These are phyloP conservation scores for Microctonus brassicae DNA, from an alignment of 2,888 invertebrate genomes.

Conservation along the genomic window DNA sequence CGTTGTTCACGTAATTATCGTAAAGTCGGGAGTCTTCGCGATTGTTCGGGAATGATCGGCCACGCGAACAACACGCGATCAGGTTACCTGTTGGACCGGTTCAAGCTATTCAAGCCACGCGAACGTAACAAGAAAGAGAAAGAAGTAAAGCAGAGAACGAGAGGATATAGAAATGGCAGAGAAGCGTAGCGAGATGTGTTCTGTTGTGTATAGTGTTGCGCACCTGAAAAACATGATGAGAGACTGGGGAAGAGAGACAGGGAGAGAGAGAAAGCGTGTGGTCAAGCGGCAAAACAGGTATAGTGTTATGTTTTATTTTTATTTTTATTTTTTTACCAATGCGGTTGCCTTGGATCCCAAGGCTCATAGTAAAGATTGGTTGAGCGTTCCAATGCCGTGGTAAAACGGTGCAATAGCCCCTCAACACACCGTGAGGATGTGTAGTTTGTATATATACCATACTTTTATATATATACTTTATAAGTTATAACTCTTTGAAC, in stretches of 20 bases:
- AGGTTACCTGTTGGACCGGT: slow-evolving; percentile 60
- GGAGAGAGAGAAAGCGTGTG: not conserved
- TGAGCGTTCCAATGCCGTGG: slow-evolving; percentile 7
- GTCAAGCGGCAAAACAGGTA: not conserved
- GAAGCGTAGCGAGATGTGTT: slow-evolving; percentile 28
- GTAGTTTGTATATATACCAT: not conserved
- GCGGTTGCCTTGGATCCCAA: slow-evolving; percentile 22
- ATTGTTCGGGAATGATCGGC: slow-evolving; percentile 60
- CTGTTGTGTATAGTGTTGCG: slow-evolving; percentile 23
- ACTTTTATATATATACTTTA: slow-evolving; percentile 12
- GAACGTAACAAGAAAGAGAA: slow-evolving; percentile 27
- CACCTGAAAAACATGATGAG: slow-evolving; percentile 9
- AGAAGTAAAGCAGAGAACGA: slow-evolving; percentile 19
- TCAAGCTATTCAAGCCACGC: slow-evolving; percentile 36
- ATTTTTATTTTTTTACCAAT: slow-evolving; percentile 6
- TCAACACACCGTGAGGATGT: slow-evolving; percentile 7
- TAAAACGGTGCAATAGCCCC: slow-evolving; percentile 10
- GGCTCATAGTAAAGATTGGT: slow-evolving; percentile 21
- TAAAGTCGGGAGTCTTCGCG: slow-evolving; percentile 58
- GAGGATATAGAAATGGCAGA: slow-evolving; percentile 28
- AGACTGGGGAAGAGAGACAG: not conserved
- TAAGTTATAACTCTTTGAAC: slow-evolving; percentile 23
- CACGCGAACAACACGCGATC: slow-evolving; percentile 70
- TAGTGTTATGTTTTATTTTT: slow-evolving; percentile 12
- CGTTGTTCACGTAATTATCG: slow-evolving; percentile 65